These are phyloP conservation scores for Tapera naevia DNA, from an alignment of 2,797 vertebrate genomes.

Conservation along the genomic window DNA sequence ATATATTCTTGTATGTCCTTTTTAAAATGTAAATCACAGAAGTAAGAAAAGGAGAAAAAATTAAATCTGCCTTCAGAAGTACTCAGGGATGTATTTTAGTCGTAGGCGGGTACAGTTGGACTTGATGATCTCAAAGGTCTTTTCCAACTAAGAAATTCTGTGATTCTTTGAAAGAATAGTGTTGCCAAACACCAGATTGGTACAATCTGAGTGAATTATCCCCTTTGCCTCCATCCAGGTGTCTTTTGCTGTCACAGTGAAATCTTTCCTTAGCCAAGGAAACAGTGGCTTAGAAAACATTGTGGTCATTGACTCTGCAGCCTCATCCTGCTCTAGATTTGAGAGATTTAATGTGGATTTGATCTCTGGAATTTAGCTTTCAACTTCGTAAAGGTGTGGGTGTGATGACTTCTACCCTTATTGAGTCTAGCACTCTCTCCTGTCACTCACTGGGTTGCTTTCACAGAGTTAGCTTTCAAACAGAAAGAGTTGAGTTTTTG, in stretches of 20 bases:
- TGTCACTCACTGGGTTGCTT: background rate
- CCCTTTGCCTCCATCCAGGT: background rate
- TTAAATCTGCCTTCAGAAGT: background rate
- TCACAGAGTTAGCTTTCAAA: accelerated
- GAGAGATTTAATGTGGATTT: background rate
- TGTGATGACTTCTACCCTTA: background rate
- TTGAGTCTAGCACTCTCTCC: background rate
- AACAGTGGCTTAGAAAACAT: background rate
- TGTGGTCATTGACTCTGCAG: background rate
- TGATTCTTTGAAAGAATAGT: background rate
- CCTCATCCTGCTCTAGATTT: background rate
- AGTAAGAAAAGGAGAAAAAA: background rate
- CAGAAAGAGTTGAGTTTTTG: background rate
- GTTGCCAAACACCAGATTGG: background rate
- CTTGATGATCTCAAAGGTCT: too few species aligned
- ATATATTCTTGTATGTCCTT: background rate
- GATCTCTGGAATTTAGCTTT: background rate
- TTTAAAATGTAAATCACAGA: background rate
- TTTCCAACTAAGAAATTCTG: too few species aligned
- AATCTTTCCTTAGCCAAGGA: background rate
- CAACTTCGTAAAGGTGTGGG: background rate
- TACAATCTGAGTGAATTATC: background rate
- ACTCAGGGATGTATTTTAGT: too few species aligned
- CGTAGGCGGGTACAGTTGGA: too few species aligned
- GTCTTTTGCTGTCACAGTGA: background rate